A percentile compares a stretch with the other conserved stretches of the same genome.
Evolutionary conservation across 1,140 invertebrate species (phyloP).

Genomic region (Conus ventricosus): DNA sequence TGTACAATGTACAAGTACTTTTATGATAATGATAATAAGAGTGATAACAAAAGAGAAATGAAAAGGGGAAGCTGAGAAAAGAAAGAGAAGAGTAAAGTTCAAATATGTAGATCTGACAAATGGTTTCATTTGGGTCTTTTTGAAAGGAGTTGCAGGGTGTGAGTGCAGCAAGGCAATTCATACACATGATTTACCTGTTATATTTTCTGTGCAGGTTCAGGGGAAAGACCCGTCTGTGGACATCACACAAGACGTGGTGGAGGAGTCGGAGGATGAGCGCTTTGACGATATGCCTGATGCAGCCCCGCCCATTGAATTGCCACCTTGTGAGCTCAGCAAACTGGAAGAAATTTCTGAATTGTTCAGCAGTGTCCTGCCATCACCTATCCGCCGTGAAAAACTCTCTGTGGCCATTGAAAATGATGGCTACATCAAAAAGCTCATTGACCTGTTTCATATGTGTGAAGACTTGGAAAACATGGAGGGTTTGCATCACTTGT

Average conservation of each 20-base stretch:
- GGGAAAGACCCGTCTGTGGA: conserved; percentile 98
- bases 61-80: no score
- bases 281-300: conserved; percentile 94
- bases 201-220: conserved; percentile 83
- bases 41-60: no score
- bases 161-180: no score
- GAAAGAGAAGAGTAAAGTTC: no score
- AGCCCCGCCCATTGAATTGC: conserved; percentile 79
- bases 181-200: no score
- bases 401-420: conserved; percentile 94
- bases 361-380: conserved; percentile 67
- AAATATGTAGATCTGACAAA: no score
- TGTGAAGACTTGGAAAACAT: conserved; percentile 98
- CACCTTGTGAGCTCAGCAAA: conserved; percentile 92
- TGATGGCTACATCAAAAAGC: conserved; percentile 96
- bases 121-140: no score
- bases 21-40: no score
- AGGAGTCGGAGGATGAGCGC: conserved; percentile 97
- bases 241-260: conserved; percentile 97
- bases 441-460: conserved; percentile 95
- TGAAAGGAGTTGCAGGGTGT: no score
- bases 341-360: conserved; percentile 95
- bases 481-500: conserved; percentile 95
- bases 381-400: conserved; percentile 91
- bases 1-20: no score